Evolutionary conservation across 2,888 invertebrate genomes (phyloP), one percentile per base, ranked within the genome.

Genomic region (Sinelater perroti): DNA sequence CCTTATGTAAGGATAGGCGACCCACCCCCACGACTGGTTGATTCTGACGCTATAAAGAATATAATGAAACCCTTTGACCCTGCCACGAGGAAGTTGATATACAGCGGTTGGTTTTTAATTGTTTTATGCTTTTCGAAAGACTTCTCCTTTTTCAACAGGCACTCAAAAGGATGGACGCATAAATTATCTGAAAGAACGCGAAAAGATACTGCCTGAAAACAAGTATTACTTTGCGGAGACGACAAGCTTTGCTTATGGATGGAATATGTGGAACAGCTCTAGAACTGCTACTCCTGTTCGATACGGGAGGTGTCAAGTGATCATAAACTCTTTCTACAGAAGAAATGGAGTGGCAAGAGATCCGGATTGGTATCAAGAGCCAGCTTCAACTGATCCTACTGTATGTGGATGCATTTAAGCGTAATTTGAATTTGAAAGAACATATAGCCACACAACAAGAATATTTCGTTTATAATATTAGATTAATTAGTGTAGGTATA

Each of bases 171-270:
- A 83, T 6, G 81, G 82, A 0, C 75, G 79, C 0, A 70, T 75
- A 17, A 75, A 69, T 61, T 86, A 85, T 67, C 72, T 85, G 10
- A 77, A 78, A 33, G 77, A 75, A 24, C 74, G 85, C 56, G 72
- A 79, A 40, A 79, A 81, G 61, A 75, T 80, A 47, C 66, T 81
- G 6, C 85, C 85, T 0, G 85, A 85, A 56, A 80, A 84, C 53
- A 81, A 84, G 61, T 85, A 78, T 64, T 81, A 79, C 65, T 83
- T 81, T 67, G 81, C 83, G 2, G 75, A 82, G 66, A 72, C 76
- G 1, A 72, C 80, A 0, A 83, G 74, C 69, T 84, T 81, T 78
- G 80, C 80, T 65, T 85, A 85, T 73, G 86, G 86, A 1, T 86
- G 85, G 85, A 80, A 82, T 38, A 83, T 84, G 77, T 81, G 79